phyloP scores from a whole-genome alignment of 2,888 invertebrate genomes.

The Danaus chrysippus region DNA sequence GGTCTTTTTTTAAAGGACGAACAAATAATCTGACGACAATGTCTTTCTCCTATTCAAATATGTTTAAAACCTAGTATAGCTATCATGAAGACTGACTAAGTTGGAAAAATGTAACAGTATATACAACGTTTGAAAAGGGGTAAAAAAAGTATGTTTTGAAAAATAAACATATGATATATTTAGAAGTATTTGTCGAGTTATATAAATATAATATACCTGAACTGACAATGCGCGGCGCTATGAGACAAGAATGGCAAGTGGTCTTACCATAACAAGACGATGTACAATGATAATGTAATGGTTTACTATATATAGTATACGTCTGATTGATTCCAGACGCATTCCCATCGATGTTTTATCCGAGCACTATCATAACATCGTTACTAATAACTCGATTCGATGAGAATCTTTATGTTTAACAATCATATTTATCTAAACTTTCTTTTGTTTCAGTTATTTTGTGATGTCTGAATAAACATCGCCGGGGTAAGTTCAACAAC shows the following conservation, averaged over 20 bases:
- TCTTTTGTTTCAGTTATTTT: slow-evolving; percentile 22
- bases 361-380: slow-evolving; percentile 16
- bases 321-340: slow-evolving; percentile 20
- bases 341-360: slow-evolving; percentile 23
- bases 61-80: too few relatives aligned
- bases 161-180: not conserved
- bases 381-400: slow-evolving; percentile 11
- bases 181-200: slow-evolving; percentile 13
- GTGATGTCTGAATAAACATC: slow-evolving; percentile 21
- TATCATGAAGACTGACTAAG: too few relatives aligned
- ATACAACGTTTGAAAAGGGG: too few relatives aligned
- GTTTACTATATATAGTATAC: slow-evolving; percentile 19
- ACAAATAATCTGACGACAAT: too few relatives aligned
- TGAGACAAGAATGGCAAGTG: slow-evolving; percentile 25
- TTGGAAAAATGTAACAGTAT: too few relatives aligned
- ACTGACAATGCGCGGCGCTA: slow-evolving; percentile 28
- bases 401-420: slow-evolving; percentile 16
- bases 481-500: slow-evolving; percentile 19
- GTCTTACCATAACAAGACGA: slow-evolving; percentile 29
- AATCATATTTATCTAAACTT: slow-evolving; percentile 11
- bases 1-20: too few relatives aligned
- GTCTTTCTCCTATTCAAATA: too few relatives aligned
- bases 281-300: slow-evolving; percentile 26
- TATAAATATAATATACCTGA: slow-evolving; percentile 20
- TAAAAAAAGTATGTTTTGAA: too few relatives aligned